Base-by-base conservation (phyloP, 2,113 vertebrate species). In the Struthidea cinerea region DNA sequence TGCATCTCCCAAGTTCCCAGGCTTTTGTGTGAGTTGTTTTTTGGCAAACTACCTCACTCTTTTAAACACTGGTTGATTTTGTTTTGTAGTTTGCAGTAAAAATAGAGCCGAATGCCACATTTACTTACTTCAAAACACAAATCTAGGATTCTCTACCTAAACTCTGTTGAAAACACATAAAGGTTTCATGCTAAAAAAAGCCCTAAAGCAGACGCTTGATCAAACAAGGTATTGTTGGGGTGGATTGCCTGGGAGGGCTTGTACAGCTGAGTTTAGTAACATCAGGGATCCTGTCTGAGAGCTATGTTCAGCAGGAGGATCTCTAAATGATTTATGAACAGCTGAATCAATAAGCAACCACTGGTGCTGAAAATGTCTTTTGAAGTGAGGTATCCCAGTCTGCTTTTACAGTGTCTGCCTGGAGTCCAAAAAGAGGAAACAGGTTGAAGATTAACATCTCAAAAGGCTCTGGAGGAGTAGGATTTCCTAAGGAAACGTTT, bases 291-390 rank as follows among this genome's bases (percentile, higher is more conserved):
- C 86, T 92, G 74, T 78, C 80, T 95, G 85, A 93, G 94, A 88
- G 89, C 88, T 77, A 68, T 95, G 94, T 89, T 93, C 82, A 95
- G 82, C 93, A 90, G 91, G 89, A 97, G 49, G 88, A 86, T 96
- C 86, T 93, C 94, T 97, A 95, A 97, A 97, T 97, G 91, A 97
- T 97, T 97, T 95, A 97, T 97, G 94, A 96, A 69, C 64, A 89
- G 76, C 84, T 93, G 86, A 96, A 96, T 97, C 96, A 93, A 95
- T 97, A 95, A 96, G 93, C 84, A 97, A 88, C 75, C 84, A 90
- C 39, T 95, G 84, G 92, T 91, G 90, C 44, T 94, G 95, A 96
- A 96, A 97, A 97, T 84, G 71, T 78, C 86, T 93, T 95, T 91
- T 97, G 93, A 97, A 95, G 81, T 69, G 61, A 92, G 87, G 88